Conservation (phyloP, 2,797 vertebrate genomes). For the Eidolon dupreanum region DNA sequence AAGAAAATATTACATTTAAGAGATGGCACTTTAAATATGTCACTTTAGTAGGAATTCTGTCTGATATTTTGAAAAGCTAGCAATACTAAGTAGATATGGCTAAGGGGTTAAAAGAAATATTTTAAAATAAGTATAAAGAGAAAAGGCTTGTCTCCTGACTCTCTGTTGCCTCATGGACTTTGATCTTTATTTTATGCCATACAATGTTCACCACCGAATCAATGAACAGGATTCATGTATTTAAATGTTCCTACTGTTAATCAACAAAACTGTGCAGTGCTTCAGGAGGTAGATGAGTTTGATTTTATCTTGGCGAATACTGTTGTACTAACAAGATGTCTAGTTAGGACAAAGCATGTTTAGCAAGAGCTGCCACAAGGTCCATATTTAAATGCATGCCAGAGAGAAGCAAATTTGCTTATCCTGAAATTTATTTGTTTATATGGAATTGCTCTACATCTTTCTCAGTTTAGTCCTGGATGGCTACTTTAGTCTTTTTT, state of each 20-base stretch:
- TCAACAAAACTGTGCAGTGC: neutral
- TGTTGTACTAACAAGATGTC: neutral
- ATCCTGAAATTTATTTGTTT: neutral
- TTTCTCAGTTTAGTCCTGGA: neutral
- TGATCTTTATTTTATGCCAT: neutral
- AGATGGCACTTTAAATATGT: neutral
- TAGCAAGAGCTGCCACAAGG: neutral
- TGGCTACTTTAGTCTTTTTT: neutral
- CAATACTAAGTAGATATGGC: neutral
- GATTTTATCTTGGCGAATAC: neutral
- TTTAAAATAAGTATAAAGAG: neutral
- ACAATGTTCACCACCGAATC: neutral
- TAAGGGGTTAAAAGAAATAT: neutral
- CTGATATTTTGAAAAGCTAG: constrained; percentile 2
- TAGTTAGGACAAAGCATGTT: neutral
- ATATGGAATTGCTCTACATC: neutral
- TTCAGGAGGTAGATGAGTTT: neutral
- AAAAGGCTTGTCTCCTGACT: neutral
- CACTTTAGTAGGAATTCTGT: neutral
- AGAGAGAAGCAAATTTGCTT: neutral
- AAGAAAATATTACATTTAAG: neutral
- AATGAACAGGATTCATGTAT: neutral
- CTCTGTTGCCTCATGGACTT: neutral
- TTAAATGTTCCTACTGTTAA: neutral
- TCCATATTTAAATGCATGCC: neutral